Percentiles rank a stretch among this genome's conserved stretches.
phyloP scores from a whole-genome alignment of 2,888 invertebrate species.

The Orchesella flavescens region DNA sequence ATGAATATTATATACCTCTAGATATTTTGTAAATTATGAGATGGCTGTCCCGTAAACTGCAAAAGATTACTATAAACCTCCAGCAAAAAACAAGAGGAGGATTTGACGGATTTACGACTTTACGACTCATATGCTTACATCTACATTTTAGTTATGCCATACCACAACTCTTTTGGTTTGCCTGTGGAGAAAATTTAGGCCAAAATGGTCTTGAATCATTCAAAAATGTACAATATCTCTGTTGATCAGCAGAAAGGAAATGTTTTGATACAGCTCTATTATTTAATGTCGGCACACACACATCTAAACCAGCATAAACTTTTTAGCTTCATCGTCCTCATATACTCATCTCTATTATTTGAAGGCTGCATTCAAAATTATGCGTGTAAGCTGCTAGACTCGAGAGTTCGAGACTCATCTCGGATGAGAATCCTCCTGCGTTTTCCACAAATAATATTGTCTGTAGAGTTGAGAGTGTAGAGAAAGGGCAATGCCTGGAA shows the following conservation, averaged over 20 bases:
- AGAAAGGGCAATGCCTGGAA: constrained; percentile 27
- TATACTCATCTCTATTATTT: no score
- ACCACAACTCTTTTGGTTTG: background rate
- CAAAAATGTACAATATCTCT: constrained; percentile 29
- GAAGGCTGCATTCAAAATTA: no score
- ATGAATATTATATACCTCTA: no score
- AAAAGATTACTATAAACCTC: background rate
- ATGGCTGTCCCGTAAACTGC: background rate
- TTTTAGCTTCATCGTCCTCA: background rate
- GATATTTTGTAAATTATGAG: background rate
- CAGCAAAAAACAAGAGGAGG: background rate
- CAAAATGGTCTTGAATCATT: constrained; percentile 52
- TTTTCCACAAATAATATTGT: background rate
- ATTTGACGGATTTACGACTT: constrained; percentile 55
- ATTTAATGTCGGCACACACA: constrained; percentile 13
- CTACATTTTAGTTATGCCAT: background rate
- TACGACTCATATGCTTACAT: constrained; percentile 25
- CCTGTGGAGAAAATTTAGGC: constrained; percentile 38
- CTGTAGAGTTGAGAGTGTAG: background rate
- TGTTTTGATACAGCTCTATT: constrained; percentile 23
- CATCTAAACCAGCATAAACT: background rate
- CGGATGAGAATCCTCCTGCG: background rate
- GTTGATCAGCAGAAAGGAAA: constrained; percentile 24
- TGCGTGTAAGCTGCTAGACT: background rate
- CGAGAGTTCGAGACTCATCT: background rate